phyloP scores from a whole-genome alignment of 2,113 vertebrate genomes.

The Bolborhynchus lineola region DNA sequence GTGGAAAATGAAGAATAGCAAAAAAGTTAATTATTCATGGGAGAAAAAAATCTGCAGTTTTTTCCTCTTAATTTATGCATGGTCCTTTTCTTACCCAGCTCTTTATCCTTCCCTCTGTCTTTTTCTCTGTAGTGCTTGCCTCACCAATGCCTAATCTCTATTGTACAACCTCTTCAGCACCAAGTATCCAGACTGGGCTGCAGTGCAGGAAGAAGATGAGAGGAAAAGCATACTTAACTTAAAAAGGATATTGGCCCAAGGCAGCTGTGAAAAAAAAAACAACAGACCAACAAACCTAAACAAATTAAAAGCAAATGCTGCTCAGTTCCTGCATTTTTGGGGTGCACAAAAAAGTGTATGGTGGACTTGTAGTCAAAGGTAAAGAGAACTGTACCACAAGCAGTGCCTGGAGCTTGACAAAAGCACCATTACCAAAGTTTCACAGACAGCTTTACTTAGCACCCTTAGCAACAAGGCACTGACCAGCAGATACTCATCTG shows the following conservation, averaged over 20 bases:
- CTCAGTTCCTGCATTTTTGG: background rate
- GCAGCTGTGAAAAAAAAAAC: background rate
- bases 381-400: rapidly evolving
- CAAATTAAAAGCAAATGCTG: background rate
- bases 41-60: background rate
- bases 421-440: background rate
- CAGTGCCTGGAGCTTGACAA: background rate
- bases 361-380: background rate
- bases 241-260: background rate
- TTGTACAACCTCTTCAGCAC: background rate
- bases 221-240: background rate
- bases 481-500: background rate
- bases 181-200: background rate
- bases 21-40: conserved; percentile 25
- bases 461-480: background rate
- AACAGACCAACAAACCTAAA: background rate
- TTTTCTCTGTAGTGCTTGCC: background rate
- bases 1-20: background rate
- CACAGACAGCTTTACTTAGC: background rate
- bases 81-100: background rate
- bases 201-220: background rate
- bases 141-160: background rate
- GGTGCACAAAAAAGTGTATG: background rate
- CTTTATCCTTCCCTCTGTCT: background rate
- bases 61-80: background rate